Base-by-base conservation (phyloP, 2,113 vertebrate genomes). In the Engraulis encrasicolus region DNA sequence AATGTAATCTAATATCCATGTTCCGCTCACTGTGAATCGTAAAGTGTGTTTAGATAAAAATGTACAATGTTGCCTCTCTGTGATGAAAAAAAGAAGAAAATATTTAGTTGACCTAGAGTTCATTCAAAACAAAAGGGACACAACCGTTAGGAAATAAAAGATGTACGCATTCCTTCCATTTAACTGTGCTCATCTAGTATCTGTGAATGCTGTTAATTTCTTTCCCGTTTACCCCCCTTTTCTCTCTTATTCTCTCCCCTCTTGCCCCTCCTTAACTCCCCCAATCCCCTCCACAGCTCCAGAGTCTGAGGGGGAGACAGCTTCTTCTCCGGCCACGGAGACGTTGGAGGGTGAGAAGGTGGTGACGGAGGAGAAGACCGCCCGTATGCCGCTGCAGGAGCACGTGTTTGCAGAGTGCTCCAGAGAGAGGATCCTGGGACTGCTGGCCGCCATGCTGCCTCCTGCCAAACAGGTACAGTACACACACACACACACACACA, bases 321-420 rank as follows among this genome's bases (percentile, higher is more conserved):
- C 86, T 90, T 88, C 87, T 80, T 91, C 82, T 66, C 40, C 91
- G 74, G 58, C 77, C 23, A 90, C 91, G 0, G 91, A 93, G 0
- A 79, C 74, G 0, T 88, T 92, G 3, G 82, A 84, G 0, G 85
- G 88, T 9, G 80, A 90, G 81, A 96, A 93, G 66, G 66, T 36
- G 66, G 94, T 95, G 77, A 88, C 91, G 6, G 84, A 91, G 19
- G 94, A 93, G 31, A 91, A 95, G 89, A 93, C 96, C 50, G 90
- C 95, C 34, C 89, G 94, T 81, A 93, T 92, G 37, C 96, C 95
- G 11, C 95, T 94, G 81, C 97, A 97, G 83, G 97, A 98, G 2
- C 96, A 99, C 50, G 96, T 99, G 78, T 99, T 99, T 88, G 97
- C 98, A 0, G 98, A 99, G 83, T 99, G 98, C 89, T 99, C 97